Evolutionary conservation across 2,797 vertebrate species (phyloP).

Genomic region (Morus bassanus): DNA sequence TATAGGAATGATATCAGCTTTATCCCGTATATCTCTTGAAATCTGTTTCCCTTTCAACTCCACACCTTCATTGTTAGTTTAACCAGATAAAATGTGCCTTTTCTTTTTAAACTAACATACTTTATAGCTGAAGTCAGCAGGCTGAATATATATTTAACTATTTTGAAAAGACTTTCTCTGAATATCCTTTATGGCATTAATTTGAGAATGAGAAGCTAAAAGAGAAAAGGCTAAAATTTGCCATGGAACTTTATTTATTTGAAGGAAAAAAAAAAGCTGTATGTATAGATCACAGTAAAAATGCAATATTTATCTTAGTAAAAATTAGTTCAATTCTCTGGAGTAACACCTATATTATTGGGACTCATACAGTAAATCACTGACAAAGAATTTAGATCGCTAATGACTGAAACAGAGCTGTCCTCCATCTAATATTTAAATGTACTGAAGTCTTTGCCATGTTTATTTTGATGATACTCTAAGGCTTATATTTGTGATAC

Average conservation of each 20-base stretch:
- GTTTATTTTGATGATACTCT: not conserved
- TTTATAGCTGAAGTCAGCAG: not conserved
- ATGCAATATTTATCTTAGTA: not conserved
- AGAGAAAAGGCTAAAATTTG: not conserved
- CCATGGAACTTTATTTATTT: not conserved
- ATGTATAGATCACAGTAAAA: not conserved
- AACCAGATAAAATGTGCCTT: not conserved
- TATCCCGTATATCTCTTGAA: not conserved
- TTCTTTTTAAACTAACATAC: not conserved
- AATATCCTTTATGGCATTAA: not conserved
- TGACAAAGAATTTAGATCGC: not conserved
- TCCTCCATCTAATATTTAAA: not conserved
- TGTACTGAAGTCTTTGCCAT: not conserved
- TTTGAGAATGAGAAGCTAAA: not conserved
- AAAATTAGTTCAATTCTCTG: not conserved
- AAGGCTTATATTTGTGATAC: not conserved
- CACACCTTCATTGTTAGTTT: not conserved
- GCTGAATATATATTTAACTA: not conserved
- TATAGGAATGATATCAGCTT: not conserved
- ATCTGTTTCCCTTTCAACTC: not conserved
- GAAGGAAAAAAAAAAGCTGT: not conserved
- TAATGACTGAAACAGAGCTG: not conserved
- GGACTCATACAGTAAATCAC: not conserved
- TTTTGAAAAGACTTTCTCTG: not conserved
- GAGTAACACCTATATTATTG: not conserved